Evolutionary conservation across 2,888 invertebrate species (phyloP), one percentile per base, ranked within the genome.

Genomic region (Dolomedes plantarius): DNA sequence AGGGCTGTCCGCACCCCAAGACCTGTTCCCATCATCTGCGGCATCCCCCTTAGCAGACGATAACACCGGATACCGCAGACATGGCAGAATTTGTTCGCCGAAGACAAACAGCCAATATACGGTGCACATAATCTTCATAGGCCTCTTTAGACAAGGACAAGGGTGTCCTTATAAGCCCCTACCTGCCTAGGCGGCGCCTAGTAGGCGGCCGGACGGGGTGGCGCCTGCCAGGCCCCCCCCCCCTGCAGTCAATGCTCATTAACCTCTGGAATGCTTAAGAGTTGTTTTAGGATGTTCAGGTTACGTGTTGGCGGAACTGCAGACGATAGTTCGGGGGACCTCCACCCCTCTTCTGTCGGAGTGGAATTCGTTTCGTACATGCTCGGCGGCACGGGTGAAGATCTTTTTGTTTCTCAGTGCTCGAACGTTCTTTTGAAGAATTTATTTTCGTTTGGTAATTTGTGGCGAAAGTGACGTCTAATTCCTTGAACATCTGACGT

Each of bases 231-330:
- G 81, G 67, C 41, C 80, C 50, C 46, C 29, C 9, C 75, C 81
- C 16, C 81, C 74, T 69, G 75, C 72, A 77, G 83, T 83, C 83
- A 76, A 46, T 77, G 76, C 83, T 83, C 83, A 83, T 83, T 83
- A 83, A 77, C 83, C 69, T 71, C 71, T 31, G 71, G 76, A 76
- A 83, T 83, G 83, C 16, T 77, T 72, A 72, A 77, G 76, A 67
- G 82, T 69, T 82, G 75, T 75, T 75, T 75, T 64, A 71, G 83
- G 76, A 77, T 83, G 83, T 76, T 83, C 83, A 77, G 36, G 83
- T 83, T 83, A 83, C 83, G 76, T 69, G 81, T 74, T 67, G 69
- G 68, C 62, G 74, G 62, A 74, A 36, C 67, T 67, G 31, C n/a
- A 39, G 73, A 50, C 36, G 36, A 36, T 36, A 36, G 36, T 7